Evolutionary conservation across 2,888 invertebrate species (phyloP), one percentile per base, ranked within the genome.

Genomic region (Sphaerolaimus hirsutus): DNA sequence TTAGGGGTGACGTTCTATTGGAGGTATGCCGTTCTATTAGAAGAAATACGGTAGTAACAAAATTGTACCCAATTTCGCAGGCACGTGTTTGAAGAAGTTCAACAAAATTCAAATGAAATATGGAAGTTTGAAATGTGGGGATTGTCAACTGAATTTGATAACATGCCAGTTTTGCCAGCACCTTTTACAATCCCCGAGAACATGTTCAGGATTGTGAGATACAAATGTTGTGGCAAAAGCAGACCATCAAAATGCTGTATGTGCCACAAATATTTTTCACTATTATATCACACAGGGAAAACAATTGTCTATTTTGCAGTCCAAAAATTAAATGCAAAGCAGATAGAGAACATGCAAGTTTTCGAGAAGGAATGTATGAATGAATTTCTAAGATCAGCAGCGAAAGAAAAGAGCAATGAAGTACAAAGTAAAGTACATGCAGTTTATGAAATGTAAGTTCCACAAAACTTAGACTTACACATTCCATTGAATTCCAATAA

Each of bases 331-430:
- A n/a, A n/a, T n/a, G n/a, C 2, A n/a, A 47, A 41, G 7, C 45
- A 45, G 41, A 48, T 26, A 22, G 48, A 46, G 22, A 47, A 48
- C 21, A 17, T 46, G 2, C 42, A 41, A 22, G 17, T 48, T 2
- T 48, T 53, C 32, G 54, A 54, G 45, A 49, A 48, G 43, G 53
- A 54, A 29, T 46, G 49, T 23, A 46, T 53, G 36, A 23, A 23
- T 29, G 47, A 48, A 12, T 53, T 47, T 25, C 25, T 45, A 2
- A 12, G 27, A 10, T 25, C 26, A 3, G 29, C 22, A 7, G 42
- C 25, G 26, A 4, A 42, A 22, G 4, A 24, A 21, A 25, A 26
- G 7, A 22, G 17, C 2, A n/a, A 19, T 3, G 42, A 42, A n/a
- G 27, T 42, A 10, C 3, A 19, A 5, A 12, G 17, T 3, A 19